Percentiles rank a stretch among this genome's conserved stretches.
phyloP scores from a whole-genome alignment of 1,140 invertebrate species.

The Micrasema minimum region DNA sequence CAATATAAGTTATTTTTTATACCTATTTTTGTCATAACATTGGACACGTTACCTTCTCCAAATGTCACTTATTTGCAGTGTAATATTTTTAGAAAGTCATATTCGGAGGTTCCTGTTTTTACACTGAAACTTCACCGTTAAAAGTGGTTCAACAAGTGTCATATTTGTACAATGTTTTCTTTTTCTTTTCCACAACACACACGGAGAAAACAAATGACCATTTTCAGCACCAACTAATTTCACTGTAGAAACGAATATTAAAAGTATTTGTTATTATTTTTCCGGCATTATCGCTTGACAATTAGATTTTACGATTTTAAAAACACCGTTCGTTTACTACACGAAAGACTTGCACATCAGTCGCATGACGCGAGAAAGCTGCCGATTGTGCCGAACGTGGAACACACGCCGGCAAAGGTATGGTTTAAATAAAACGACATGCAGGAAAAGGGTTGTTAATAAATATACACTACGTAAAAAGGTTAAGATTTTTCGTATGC shows the following conservation, averaged over 20 bases:
- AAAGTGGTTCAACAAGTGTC: constrained; percentile 32
- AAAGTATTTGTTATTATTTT: not conserved
- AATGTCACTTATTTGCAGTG: constrained; percentile 9
- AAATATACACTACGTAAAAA: constrained; percentile 2
- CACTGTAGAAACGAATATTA: not conserved
- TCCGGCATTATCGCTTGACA: constrained; percentile 1
- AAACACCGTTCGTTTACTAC: constrained; percentile 8
- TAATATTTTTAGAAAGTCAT: constrained; percentile 12
- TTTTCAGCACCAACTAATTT: not conserved
- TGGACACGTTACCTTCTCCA: not conserved
- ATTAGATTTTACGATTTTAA: constrained; percentile 13
- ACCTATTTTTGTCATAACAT: no score
- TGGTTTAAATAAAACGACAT: not conserved
- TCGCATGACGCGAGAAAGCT: constrained; percentile 4
- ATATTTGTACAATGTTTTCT: not conserved
- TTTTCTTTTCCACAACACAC: constrained; percentile 1
- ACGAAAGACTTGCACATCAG: not conserved
- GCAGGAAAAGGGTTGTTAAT: not conserved
- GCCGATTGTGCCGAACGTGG: no score
- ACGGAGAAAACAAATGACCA: not conserved
- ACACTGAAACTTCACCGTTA: constrained; percentile 27
- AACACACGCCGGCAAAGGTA: constrained; percentile 24
- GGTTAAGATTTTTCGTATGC: no score
- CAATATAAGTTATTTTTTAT: no score
- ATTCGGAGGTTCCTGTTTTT: constrained; percentile 23